A percentile compares a stretch with the other conserved stretches of the same genome.
These are phyloP conservation scores for Sinotaia quadrata DNA, from an alignment of 2,888 invertebrate genomes.

Conservation along the genomic window DNA sequence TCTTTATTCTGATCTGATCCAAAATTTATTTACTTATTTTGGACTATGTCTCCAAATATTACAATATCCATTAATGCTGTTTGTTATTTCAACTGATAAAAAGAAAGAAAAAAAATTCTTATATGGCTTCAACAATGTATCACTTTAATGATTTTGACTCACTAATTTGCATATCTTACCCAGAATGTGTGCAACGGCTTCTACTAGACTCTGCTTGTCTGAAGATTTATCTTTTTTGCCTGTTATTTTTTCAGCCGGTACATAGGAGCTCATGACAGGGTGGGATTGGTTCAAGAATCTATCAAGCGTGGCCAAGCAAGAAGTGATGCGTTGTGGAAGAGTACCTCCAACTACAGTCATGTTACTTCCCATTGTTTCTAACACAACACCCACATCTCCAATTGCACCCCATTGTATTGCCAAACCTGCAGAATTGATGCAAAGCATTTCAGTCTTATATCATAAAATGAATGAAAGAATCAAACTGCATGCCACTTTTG, in stretches of 20 bases:
- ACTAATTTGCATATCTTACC: too few species aligned
- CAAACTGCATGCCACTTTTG: too few species aligned
- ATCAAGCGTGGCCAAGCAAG: constrained; percentile 91
- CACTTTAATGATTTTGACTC: too few species aligned
- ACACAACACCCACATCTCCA: constrained; percentile 94
- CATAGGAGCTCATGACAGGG: constrained; percentile 77
- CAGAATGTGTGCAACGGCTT: constrained; percentile 89
- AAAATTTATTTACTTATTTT: too few species aligned
- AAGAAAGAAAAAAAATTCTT: too few species aligned
- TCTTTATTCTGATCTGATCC: too few species aligned
- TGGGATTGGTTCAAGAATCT: constrained; percentile 87
- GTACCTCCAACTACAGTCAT: constrained; percentile 95
- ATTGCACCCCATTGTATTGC: constrained; percentile 99
- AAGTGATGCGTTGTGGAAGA: constrained; percentile 94
- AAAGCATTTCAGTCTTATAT: neutral
- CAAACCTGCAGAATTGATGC: constrained; percentile 69
- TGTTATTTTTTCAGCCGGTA: constrained; percentile 87
- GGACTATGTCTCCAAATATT: too few species aligned
- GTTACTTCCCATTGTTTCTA: constrained; percentile 89
- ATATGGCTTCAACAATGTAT: too few species aligned
- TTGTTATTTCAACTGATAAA: too few species aligned
- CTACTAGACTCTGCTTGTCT: constrained; percentile 80
- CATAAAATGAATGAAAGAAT: neutral
- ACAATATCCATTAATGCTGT: too few species aligned
- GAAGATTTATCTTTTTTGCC: constrained; percentile 74